Evolutionary conservation across 2,797 vertebrate genomes (phyloP).

Genomic region (Lithobates sylvaticus): DNA sequence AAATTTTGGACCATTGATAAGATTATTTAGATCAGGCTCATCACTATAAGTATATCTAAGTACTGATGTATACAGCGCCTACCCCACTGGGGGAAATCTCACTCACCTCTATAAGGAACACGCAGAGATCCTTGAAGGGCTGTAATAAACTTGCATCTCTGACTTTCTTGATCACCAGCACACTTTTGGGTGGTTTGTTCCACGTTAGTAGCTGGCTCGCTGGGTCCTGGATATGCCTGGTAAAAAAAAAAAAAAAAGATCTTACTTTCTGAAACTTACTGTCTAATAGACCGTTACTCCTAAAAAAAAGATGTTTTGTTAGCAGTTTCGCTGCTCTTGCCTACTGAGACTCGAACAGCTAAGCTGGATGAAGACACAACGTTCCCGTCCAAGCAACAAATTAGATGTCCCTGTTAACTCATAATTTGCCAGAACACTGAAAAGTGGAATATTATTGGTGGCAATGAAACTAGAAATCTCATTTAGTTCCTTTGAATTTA

Average conservation of each 20-base stretch:
- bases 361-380: not conserved
- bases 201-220: slow-evolving; percentile 95
- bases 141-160: slow-evolving; percentile 88
- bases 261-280: not conserved
- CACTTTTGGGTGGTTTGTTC: slow-evolving; percentile 97
- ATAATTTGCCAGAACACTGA: not conserved
- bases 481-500: not conserved
- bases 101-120: slow-evolving; percentile 89
- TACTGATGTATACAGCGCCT: not conserved
- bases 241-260: not conserved
- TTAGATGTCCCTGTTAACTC: not conserved
- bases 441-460: not conserved
- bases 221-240: slow-evolving; percentile 98
- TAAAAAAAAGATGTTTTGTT: not conserved
- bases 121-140: slow-evolving; percentile 95
- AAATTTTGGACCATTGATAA: too few relatives aligned
- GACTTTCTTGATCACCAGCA: slow-evolving; percentile 98
- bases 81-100: too few relatives aligned
- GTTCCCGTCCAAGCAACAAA: too few relatives aligned
- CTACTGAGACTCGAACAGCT: not conserved
- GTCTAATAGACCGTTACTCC: not conserved
- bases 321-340: not conserved
- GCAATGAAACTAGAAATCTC: not conserved
- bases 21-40: too few relatives aligned
- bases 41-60: too few relatives aligned